Evolutionary conservation across 2,888 invertebrate genomes (phyloP).

Genomic region (Scaeva pyrastri): DNA sequence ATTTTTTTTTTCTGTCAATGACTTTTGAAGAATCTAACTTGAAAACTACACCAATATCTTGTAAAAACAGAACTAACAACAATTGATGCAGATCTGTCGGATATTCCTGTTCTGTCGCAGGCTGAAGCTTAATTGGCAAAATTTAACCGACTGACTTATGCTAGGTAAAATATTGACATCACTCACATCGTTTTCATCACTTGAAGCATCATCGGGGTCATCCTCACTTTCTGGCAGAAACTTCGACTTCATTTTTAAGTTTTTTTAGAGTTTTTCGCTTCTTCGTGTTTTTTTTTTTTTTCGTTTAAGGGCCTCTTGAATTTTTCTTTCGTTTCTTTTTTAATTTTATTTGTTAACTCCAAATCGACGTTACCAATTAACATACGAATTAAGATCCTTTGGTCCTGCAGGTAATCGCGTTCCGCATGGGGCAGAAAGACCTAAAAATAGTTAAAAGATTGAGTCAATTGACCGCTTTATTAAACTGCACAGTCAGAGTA

Average conservation of each 20-base stretch:
- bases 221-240: neutral
- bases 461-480: too few species aligned
- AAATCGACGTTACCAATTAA: neutral
- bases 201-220: neutral
- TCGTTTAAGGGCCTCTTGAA: too few species aligned
- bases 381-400: slow-evolving; percentile 1
- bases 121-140: neutral
- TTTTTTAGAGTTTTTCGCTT: too few species aligned
- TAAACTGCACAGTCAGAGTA: too few species aligned
- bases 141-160: neutral
- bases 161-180: neutral
- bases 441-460: too few species aligned
- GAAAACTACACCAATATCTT: slow-evolving; percentile 11
- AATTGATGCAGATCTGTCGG: slow-evolving; percentile 15
- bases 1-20: slow-evolving; percentile 1
- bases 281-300: too few species aligned
- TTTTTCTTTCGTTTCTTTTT: slow-evolving; percentile 2
- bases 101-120: slow-evolving; percentile 14
- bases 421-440: too few species aligned
- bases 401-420: too few species aligned
- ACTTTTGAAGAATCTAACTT: slow-evolving; percentile 18
- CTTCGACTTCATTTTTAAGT: neutral
- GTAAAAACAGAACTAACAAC: slow-evolving; percentile 1
- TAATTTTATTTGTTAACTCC: slow-evolving; percentile 7
- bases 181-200: neutral